Base-by-base conservation (phyloP, 2,797 vertebrate genomes). In the Muraenolepis orangiensis region DNA sequence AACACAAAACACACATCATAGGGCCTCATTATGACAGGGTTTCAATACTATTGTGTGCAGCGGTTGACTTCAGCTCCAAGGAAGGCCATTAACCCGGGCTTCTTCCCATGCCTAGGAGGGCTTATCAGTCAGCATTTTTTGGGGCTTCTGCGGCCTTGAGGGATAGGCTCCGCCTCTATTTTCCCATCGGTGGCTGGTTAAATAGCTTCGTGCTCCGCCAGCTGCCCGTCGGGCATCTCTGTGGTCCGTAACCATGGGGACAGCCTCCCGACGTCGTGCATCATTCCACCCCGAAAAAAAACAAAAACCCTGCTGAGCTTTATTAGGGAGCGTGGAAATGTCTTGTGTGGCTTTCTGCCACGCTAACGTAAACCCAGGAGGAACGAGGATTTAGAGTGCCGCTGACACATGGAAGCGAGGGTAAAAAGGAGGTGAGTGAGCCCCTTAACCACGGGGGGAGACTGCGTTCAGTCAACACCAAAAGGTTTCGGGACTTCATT, bases 281-380 rank as follows among this genome's bases (percentile, higher is more conserved):
- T 87, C 81, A 77, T 79, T 83, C 77, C 23, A 64, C 8, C 57
- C 71, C 70, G 13, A 74, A 78, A 83, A 61, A 85, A 78, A 87
- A 82, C 89, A 91, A 90, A 91, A 87, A n/a, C n/a, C n/a, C n/a
- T n/a, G n/a, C 80, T 76, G 64, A 23, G 77, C 76, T 88, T 90
- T 87, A 88, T 87, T 87, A 85, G 82, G 31, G n/a, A n/a, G 72
- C 81, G 86, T 83, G 85, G 86, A 89, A 90, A 89, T 84, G 78
- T 87, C 78, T 81, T 72, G 73, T 87, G 87, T 85, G 90, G 84
- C 80, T 89, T 86, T 83, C 57, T 88, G 85, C 91, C 84, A 88
- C 78, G 80, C 78, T 76, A 81, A 87, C 79, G 79, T 85, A 91
- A 91, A 88, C 85, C 86, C 72, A 77, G 74, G 79, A 76, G 75